phyloP scores from a whole-genome alignment of 2,797 vertebrate species.

The Cyclopterus lumpus region DNA sequence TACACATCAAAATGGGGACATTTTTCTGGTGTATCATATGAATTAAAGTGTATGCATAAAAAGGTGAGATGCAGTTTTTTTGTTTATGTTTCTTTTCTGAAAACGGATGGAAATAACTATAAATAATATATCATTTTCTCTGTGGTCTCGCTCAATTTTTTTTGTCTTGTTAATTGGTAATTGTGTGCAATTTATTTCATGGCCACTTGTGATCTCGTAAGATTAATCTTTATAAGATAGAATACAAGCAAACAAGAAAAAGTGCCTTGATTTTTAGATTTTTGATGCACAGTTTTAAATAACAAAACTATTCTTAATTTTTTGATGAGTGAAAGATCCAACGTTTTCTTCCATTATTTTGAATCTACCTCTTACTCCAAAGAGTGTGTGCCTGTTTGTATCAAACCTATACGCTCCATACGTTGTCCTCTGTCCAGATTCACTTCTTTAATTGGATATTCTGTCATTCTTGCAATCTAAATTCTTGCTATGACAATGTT shows the following conservation, averaged over 20 bases:
- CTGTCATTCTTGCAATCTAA: constrained; percentile 30
- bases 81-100: neutral
- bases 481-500: neutral
- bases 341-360: constrained; percentile 11
- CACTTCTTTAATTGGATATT: constrained; percentile 9
- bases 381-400: constrained; percentile 28
- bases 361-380: constrained; percentile 16
- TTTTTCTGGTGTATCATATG: constrained; percentile 14
- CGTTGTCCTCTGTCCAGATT: constrained; percentile 9
- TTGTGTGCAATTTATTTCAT: neutral
- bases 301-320: constrained; percentile 2
- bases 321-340: neutral
- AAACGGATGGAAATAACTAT: constrained; percentile 7
- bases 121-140: neutral
- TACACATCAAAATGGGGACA: constrained; percentile 21
- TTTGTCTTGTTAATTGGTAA: neutral
- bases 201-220: neutral
- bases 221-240: neutral
- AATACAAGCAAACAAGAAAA: neutral
- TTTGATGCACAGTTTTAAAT: neutral
- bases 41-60: neutral
- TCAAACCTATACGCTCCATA: constrained; percentile 2
- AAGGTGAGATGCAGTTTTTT: constrained; percentile 6
- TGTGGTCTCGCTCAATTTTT: neutral
- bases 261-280: neutral